A percentile compares a stretch with the other conserved stretches of the same genome.
phyloP scores from a whole-genome alignment of 1,140 invertebrate genomes.

The Halyomorpha halys region DNA sequence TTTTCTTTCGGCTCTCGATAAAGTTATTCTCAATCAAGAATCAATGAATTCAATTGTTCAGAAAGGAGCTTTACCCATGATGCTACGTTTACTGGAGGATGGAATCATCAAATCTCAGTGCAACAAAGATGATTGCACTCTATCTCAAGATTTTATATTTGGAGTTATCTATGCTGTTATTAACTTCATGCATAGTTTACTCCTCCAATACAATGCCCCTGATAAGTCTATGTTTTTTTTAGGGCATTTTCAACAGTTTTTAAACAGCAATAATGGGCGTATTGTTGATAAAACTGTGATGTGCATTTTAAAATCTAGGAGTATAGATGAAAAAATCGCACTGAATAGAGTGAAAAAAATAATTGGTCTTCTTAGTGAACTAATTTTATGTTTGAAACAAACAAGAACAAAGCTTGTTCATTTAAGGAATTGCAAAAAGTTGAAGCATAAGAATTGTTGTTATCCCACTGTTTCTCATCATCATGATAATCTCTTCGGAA shows the following conservation, averaged over 20 bases:
- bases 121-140: constrained; percentile 28
- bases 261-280: constrained; percentile 46
- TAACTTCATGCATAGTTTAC: constrained; percentile 47
- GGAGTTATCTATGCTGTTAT: constrained; percentile 47
- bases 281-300: constrained; percentile 46
- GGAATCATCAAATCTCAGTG: constrained; percentile 22
- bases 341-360: constrained; percentile 42
- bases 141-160: constrained; percentile 49
- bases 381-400: constrained; percentile 47
- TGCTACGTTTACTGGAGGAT: constrained; percentile 28
- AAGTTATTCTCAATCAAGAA: constrained; percentile 45
- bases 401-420: constrained; percentile 46
- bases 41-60: constrained; percentile 48
- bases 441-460: constrained; percentile 42
- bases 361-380: constrained; percentile 45
- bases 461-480: constrained; percentile 42
- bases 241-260: constrained; percentile 48
- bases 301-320: constrained; percentile 43
- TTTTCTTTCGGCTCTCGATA: constrained; percentile 46
- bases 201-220: constrained; percentile 41
- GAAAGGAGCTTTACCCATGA: constrained; percentile 48
- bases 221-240: constrained; percentile 47
- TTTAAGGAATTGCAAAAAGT: constrained; percentile 40
- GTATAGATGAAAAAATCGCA: constrained; percentile 36
- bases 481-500: constrained; percentile 47